Percentiles rank a stretch among this genome's conserved stretches.
These are phyloP conservation scores for Cotesia congregata DNA, from an alignment of 2,888 invertebrate species.

Conservation along the genomic window DNA sequence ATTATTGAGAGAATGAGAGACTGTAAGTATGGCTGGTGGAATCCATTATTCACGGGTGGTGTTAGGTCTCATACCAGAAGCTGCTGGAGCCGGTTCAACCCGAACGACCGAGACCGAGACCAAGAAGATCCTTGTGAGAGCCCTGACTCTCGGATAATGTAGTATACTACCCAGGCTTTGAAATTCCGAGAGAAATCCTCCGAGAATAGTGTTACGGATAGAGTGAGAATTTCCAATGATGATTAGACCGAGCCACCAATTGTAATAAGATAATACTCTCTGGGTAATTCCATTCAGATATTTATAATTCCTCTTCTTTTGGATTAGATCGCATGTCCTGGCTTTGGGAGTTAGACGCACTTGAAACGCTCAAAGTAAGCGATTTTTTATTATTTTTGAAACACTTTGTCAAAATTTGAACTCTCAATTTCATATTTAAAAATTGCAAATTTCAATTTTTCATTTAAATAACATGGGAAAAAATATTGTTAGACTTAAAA, in stretches of 20 bases:
- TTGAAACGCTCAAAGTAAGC: no score
- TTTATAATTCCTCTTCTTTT: slow-evolving; percentile 1
- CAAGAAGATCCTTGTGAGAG: slow-evolving; percentile 24
- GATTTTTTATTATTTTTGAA: no score
- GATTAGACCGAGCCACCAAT: slow-evolving; percentile 11
- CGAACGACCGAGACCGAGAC: not conserved
- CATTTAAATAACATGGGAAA: no score
- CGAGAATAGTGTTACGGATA: slow-evolving; percentile 23
- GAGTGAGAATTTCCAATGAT: slow-evolving; percentile 28
- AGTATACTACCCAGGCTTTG: slow-evolving; percentile 3
- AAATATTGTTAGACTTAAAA: no score
- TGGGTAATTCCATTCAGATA: not conserved
- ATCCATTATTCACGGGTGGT: slow-evolving; percentile 32
- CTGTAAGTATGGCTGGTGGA: slow-evolving; percentile 28
- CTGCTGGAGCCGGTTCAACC: not conserved
- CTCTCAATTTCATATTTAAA: no score
- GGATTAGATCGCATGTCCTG: not conserved
- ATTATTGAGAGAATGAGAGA: slow-evolving; percentile 20
- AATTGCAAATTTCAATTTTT: no score
- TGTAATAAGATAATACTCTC: slow-evolving; percentile 3
- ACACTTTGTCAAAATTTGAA: no score
- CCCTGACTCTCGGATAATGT: slow-evolving; percentile 9
- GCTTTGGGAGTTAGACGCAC: no score
- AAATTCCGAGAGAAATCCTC: slow-evolving; percentile 24
- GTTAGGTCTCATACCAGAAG: slow-evolving; percentile 30